Evolutionary conservation across 2,797 vertebrate genomes (phyloP).

Genomic region (Tapirus indicus): DNA sequence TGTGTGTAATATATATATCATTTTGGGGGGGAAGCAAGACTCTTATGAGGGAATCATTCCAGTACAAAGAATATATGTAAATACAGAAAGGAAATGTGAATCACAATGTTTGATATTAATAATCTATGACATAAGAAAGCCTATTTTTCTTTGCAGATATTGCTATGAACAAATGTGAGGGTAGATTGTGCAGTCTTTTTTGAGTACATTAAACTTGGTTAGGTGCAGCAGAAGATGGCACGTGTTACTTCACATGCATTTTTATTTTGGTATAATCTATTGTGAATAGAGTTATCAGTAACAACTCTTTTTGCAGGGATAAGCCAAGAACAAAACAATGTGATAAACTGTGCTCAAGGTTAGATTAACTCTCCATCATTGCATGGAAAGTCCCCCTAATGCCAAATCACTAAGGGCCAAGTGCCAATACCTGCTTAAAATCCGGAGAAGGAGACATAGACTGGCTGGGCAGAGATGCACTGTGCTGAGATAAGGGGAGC

Average conservation of each 20-base stretch:
- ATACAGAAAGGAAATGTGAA: not conserved
- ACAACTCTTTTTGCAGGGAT: not conserved
- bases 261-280: not conserved
- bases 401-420: not conserved
- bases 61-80: not conserved
- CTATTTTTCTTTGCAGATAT: not conserved
- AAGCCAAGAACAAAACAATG: not conserved
- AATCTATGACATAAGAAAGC: not conserved
- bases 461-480: not conserved
- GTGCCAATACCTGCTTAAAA: not conserved
- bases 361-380: not conserved
- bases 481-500: not conserved
- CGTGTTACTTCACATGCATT: not conserved
- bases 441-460: not conserved
- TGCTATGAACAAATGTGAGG: not conserved
- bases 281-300: not conserved
- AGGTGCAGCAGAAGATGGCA: not conserved
- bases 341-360: not conserved
- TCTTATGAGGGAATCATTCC: not conserved
- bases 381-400: not conserved
- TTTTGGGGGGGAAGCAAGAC: not conserved
- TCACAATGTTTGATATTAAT: not conserved
- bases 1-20: not conserved
- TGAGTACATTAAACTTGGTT: not conserved
- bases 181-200: not conserved